These are phyloP conservation scores for Gorsachius goisagi DNA, from an alignment of 2,113 vertebrate genomes.

Conservation along the genomic window DNA sequence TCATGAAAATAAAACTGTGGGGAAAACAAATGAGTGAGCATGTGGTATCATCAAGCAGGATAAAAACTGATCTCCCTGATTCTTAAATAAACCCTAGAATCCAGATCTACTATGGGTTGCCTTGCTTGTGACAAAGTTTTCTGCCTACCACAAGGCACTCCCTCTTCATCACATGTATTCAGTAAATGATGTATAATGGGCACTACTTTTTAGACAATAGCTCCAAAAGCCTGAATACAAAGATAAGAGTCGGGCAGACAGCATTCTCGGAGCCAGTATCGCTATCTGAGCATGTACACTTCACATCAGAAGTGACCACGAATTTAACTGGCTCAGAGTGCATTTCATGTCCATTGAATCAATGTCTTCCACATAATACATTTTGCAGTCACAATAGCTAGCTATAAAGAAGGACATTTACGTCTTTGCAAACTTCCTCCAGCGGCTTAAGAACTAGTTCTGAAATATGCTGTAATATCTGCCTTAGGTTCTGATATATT, in stretches of 20 bases:
- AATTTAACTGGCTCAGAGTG: neutral
- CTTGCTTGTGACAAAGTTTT: neutral
- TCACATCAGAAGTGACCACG: neutral
- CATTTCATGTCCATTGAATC: neutral
- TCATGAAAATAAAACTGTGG: neutral
- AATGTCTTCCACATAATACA: neutral
- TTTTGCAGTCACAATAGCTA: neutral
- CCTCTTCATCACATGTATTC: neutral
- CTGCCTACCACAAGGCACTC: neutral
- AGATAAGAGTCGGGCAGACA: neutral
- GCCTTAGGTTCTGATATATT: neutral
- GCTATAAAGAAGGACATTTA: neutral
- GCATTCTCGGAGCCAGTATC: neutral
- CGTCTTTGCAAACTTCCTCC: neutral
- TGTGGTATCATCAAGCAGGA: neutral
- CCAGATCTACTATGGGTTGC: neutral
- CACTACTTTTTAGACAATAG: neutral
- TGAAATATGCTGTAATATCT: neutral
- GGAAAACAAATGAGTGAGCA: neutral
- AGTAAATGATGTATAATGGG: neutral
- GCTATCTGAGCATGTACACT: neutral
- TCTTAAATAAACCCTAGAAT: neutral
- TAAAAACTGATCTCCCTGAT: neutral
- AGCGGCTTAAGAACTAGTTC: neutral
- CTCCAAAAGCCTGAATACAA: neutral